Evolutionary conservation across 2,113 vertebrate genomes (phyloP), one percentile per base, ranked within the genome.

Genomic region (Odobenus rosmarus): DNA sequence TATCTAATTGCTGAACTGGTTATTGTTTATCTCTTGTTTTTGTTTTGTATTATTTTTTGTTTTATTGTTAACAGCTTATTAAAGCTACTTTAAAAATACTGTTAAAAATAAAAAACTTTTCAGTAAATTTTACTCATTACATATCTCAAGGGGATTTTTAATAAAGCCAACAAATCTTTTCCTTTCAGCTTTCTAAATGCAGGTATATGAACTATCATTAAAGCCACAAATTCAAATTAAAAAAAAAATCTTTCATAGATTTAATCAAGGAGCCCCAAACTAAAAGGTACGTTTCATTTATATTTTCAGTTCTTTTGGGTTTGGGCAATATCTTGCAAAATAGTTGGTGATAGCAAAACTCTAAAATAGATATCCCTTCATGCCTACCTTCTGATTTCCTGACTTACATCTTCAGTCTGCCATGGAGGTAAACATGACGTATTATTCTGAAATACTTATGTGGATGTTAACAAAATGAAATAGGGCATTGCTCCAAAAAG

Each of bases 401-500:
- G 95, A 97, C 97, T 96, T 97, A 84, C 83, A 57, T 69, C 79
- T 92, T 97, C 95, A 94, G 24, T 49, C 85, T 85, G 92, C 91
- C 74, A 67, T 5, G 33, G 77, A 96, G 96, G 96, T 98, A 98
- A 98, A 98, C 97, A 97, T 84, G 23, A 96, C 95, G 83, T 97
- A 96, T 98, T 98, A 97, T 98, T 98, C 96, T 98, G 98, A 98
- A 98, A 98, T 98, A 98, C 97, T 98, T 96, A 97, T 93, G 96
- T 98, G 98, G 95, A 96, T 98, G 97, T 98, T 98, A 99, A 98
- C 97, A 98, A 98, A 98, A 98, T 98, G 95, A 99, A 98, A 96
- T 98, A 99, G 98, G 98, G 98, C 97, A 98, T 98, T 98, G 95
- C 98, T 98, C 97, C 96, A 97, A 98, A 99, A 98, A 96, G 69